Conservation (phyloP, 2,113 vertebrate genomes). For the Dromas ardeola region DNA sequence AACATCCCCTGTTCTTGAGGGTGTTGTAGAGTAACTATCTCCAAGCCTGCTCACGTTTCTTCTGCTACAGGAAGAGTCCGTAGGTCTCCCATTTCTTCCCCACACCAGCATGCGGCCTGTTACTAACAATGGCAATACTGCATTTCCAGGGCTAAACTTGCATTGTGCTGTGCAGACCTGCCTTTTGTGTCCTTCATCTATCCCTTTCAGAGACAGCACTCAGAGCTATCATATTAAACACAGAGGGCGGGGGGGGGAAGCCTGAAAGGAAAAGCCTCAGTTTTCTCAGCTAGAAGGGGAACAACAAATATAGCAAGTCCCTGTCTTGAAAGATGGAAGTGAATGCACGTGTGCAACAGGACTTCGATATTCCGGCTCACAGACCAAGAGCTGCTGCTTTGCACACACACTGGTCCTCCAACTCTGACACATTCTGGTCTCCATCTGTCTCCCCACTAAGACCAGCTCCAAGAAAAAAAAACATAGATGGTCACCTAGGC, state of each 20-base stretch:
- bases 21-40: neutral
- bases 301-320: neutral
- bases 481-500: neutral
- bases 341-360: neutral
- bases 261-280: neutral
- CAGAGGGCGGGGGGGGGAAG: accelerated
- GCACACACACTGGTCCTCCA: neutral
- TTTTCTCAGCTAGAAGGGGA: neutral
- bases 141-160: neutral
- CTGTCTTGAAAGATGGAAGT: neutral
- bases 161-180: neutral
- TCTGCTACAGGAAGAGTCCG: neutral
- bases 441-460: neutral
- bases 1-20: neutral
- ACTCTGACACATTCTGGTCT: accelerated
- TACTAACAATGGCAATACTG: neutral
- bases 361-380: neutral
- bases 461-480: neutral
- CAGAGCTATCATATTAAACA: neutral
- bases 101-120: neutral
- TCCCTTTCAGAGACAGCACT: neutral
- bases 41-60: neutral
- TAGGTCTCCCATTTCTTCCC: neutral
- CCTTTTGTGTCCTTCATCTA: neutral
- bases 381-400: neutral